These are phyloP conservation scores for Sericinus montela DNA, from an alignment of 2,888 invertebrate genomes.

Conservation along the genomic window DNA sequence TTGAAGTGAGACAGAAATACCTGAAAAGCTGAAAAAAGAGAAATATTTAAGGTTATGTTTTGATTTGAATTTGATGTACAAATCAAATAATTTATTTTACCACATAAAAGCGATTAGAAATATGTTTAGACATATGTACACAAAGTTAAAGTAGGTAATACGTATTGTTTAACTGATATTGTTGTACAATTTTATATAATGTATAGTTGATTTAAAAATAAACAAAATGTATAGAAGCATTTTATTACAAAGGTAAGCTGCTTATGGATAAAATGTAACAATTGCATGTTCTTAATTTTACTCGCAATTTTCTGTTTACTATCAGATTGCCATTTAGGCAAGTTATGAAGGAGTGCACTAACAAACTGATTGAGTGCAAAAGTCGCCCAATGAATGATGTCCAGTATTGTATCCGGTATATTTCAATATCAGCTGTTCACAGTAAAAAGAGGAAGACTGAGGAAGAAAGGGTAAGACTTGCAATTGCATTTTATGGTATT, in stretches of 20 bases:
- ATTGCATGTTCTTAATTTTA: too few species aligned
- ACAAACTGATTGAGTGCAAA: constrained; percentile 30
- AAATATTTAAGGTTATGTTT: constrained; percentile 41
- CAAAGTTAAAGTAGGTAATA: not conserved
- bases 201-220: constrained; percentile 5
- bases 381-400: constrained; percentile 20
- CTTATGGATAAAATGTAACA: too few species aligned
- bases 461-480: constrained; percentile 78
- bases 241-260: constrained; percentile 48
- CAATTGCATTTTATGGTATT: too few species aligned
- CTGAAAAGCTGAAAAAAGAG: too few species aligned
- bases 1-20: too few species aligned
- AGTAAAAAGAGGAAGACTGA: constrained; percentile 81
- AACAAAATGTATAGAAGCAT: constrained; percentile 52
- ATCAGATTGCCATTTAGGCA: constrained; percentile 48
- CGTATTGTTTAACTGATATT: not conserved
- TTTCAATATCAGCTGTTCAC: constrained; percentile 50
- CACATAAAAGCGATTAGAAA: too few species aligned
- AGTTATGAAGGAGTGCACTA: constrained; percentile 37
- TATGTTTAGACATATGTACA: too few species aligned
- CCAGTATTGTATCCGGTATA: constrained; percentile 30
- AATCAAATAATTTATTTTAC: too few species aligned
- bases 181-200: not conserved
- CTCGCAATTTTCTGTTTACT: constrained; percentile 11
- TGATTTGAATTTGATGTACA: constrained; percentile 1